A percentile compares a stretch with the other conserved stretches of the same genome.
phyloP scores from a whole-genome alignment of 92 coral and sea anemone genomes.

The Phenganax stokvisi region DNA sequence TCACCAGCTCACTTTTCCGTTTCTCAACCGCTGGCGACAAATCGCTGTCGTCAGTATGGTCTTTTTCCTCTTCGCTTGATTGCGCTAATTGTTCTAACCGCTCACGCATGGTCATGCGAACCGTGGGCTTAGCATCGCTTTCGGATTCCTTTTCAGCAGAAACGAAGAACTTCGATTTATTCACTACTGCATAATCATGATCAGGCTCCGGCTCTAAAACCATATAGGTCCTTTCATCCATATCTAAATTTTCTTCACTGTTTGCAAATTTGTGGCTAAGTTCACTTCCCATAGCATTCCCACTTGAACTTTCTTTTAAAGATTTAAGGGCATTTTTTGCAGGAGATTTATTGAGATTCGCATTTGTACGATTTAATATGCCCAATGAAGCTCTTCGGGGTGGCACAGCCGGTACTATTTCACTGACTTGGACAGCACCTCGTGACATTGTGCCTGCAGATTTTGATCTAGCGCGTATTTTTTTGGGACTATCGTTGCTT shows the following conservation, averaged over 20 bases:
- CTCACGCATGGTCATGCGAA: conserved; percentile 30
- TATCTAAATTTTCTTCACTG: conserved; percentile 6
- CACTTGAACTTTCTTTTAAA: background rate
- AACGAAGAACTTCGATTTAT: conserved; percentile 23
- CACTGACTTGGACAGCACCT: conserved; percentile 7
- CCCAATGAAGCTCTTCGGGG: conserved; percentile 37
- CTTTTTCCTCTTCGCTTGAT: conserved; percentile 7
- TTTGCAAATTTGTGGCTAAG: background rate
- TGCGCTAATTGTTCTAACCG: conserved; percentile 22
- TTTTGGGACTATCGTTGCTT: background rate
- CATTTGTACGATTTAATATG: conserved; percentile 10
- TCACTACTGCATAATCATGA: background rate
- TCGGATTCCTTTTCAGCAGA: conserved; percentile 14
- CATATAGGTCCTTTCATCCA: background rate
- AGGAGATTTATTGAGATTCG: background rate
- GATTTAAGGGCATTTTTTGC: background rate
- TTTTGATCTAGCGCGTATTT: background rate
- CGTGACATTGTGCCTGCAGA: conserved; percentile 1
- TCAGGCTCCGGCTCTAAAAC: background rate
- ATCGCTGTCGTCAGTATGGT: background rate
- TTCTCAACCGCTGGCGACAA: background rate
- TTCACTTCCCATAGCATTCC: background rate
- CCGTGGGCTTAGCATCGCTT: conserved; percentile 3
- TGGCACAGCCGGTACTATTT: conserved; percentile 36
- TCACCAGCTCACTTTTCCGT: background rate